Evolutionary conservation across 2,113 vertebrate species (phyloP).

Genomic region (Oncorhynchus nerka): DNA sequence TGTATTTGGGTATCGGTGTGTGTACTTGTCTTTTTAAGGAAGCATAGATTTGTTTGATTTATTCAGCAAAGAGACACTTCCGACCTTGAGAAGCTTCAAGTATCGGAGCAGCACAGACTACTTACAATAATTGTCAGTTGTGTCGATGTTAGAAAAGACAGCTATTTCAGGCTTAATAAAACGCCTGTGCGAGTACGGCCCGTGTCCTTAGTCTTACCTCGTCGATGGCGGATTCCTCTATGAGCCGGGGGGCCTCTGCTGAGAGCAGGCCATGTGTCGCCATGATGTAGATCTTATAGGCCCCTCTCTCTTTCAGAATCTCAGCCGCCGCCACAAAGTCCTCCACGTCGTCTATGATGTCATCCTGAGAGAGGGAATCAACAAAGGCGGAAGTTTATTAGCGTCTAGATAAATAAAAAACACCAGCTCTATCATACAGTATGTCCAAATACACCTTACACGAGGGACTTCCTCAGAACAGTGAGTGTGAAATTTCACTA

Average conservation of each 20-base stretch:
- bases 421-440: not conserved
- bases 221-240: conserved; percentile 93
- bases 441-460: no score
- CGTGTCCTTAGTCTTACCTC: conserved; percentile 73
- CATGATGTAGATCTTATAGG: conserved; percentile 98
- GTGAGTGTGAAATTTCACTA: not conserved
- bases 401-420: not conserved
- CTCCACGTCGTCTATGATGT: conserved; percentile 95
- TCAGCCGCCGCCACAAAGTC: conserved; percentile 95
- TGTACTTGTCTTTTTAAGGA: no score
- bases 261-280: conserved; percentile 96
- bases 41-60: no score
- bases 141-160: no score
- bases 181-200: no score
- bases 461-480: no score
- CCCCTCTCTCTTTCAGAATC: conserved; percentile 93
- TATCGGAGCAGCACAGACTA: no score
- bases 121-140: no score
- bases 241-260: conserved; percentile 89
- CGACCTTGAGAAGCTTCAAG: no score
- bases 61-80: no score
- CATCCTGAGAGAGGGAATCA: conserved; percentile 76
- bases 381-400: not conserved
- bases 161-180: no score
- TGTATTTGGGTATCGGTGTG: no score